phyloP scores from a whole-genome alignment of 2,888 invertebrate genomes.

The Epinotia ramella region DNA sequence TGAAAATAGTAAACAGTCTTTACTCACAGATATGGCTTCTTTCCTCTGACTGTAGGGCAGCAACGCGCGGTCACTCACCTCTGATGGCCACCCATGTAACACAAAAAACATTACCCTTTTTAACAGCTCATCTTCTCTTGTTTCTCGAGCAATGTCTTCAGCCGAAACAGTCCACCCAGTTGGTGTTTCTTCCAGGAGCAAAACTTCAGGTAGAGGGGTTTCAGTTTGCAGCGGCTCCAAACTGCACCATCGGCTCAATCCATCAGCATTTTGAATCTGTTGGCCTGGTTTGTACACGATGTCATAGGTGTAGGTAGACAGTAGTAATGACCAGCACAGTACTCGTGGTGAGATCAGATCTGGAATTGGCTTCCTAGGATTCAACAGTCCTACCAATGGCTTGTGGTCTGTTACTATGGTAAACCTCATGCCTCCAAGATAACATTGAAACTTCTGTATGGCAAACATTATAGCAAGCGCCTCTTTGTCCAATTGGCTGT shows the following conservation, averaged over 20 bases:
- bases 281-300: constrained; percentile 29
- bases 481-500: constrained; percentile 45
- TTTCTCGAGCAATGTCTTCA: constrained; percentile 22
- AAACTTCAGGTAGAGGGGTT: constrained; percentile 2
- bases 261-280: constrained; percentile 40
- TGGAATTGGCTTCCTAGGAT: constrained; percentile 45
- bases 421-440: constrained; percentile 42
- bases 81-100: constrained; percentile 47
- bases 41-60: constrained; percentile 41
- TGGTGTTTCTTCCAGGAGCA: constrained; percentile 19
- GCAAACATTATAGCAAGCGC: constrained; percentile 45
- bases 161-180: neutral
- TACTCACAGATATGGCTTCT: constrained; percentile 18
- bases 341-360: constrained; percentile 42
- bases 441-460: constrained; percentile 42
- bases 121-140: constrained; percentile 5
- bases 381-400: constrained; percentile 38
- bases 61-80: constrained; percentile 32
- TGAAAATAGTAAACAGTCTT: constrained; percentile 48
- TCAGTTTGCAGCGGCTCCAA: neutral
- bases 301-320: constrained; percentile 22
- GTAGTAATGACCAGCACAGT: constrained; percentile 34
- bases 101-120: constrained; percentile 38
- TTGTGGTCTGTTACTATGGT: constrained; percentile 44
- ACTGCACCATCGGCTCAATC: constrained; percentile 37